Conservation (phyloP, 2,113 vertebrate species). For the Hippoglossus stenolepis region DNA sequence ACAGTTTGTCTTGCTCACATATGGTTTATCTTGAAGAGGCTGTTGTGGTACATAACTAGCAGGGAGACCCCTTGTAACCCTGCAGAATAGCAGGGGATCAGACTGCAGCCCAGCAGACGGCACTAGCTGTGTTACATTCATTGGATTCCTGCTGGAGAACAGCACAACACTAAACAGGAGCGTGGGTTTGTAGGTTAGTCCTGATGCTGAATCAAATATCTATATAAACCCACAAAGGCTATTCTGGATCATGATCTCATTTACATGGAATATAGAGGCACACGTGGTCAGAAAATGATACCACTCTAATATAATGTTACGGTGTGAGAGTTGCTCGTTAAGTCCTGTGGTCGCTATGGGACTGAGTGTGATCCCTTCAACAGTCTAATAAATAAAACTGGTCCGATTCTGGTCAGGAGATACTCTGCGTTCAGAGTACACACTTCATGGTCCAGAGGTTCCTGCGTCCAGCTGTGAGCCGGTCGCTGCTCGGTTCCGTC, state of each 20-base stretch:
- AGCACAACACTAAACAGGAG: constrained; percentile 19
- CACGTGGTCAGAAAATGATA: constrained; percentile 44
- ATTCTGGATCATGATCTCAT: constrained; percentile 15
- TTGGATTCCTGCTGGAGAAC: constrained; percentile 33
- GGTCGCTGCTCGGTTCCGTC: constrained; percentile 59
- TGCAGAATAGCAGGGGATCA: constrained; percentile 12
- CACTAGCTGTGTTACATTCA: constrained; percentile 64
- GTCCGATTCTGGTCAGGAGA: constrained; percentile 67
- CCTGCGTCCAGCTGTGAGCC: constrained; percentile 45
- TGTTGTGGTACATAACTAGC: constrained; percentile 44
- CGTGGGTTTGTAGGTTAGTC: constrained; percentile 14
- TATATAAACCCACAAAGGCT: constrained; percentile 21
- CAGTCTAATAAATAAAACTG: constrained; percentile 76
- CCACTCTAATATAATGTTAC: constrained; percentile 44
- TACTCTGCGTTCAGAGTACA: constrained; percentile 63
- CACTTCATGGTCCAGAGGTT: constrained; percentile 58
- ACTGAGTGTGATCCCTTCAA: constrained; percentile 53
- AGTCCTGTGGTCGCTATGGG: constrained; percentile 29
- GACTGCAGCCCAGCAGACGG: constrained; percentile 40
- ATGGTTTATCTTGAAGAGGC: constrained; percentile 38
- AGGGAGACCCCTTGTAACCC: constrained; percentile 41
- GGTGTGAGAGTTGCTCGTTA: constrained; percentile 42
- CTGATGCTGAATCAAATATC: constrained; percentile 24
- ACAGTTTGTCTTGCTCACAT: constrained; percentile 54
- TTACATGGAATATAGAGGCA: constrained; percentile 47